These are phyloP conservation scores for Temnothorax nylanderi DNA, from an alignment of 1,140 invertebrate genomes.

Conservation along the genomic window DNA sequence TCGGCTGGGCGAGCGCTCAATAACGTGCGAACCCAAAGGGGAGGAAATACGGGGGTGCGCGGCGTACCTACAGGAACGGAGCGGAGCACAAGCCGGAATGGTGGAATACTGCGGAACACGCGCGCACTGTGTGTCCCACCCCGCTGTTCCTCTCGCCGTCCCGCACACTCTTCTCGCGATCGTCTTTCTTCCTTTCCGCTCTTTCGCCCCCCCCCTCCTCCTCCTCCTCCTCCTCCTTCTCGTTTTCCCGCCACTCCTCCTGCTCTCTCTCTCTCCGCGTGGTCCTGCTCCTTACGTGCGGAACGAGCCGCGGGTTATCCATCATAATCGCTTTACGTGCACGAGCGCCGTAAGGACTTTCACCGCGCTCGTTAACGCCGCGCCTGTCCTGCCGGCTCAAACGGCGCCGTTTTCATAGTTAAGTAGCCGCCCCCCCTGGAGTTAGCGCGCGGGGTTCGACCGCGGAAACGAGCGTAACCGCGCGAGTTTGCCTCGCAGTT, in stretches of 20 bases:
- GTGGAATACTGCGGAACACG: conserved; percentile 77
- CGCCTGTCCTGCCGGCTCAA: conserved; percentile 41
- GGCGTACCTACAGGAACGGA: conserved; percentile 79
- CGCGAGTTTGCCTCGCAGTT: conserved; percentile 12
- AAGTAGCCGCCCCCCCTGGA: conserved; percentile 45
- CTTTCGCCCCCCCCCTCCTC: neutral
- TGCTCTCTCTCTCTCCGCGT: neutral
- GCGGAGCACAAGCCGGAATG: conserved; percentile 77
- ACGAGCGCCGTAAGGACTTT: conserved; percentile 70
- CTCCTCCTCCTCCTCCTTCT: neutral
- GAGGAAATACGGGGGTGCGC: conserved; percentile 82
- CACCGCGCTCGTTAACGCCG: conserved; percentile 67
- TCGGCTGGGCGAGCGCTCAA: conserved; percentile 86
- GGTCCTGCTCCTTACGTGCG: conserved; percentile 70
- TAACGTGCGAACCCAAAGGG: conserved; percentile 86
- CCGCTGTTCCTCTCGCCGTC: conserved; percentile 28
- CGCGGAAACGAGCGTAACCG: conserved; percentile 53
- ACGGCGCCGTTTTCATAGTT: conserved; percentile 60
- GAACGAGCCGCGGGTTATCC: conserved; percentile 76
- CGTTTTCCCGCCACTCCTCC: conserved; percentile 24
- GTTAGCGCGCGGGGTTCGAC: neutral
- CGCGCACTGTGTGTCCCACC: conserved; percentile 46
- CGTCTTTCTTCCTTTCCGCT: conserved; percentile 46
- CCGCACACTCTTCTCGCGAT: conserved; percentile 14
- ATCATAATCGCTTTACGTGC: conserved; percentile 80